phyloP scores from a whole-genome alignment of 2,113 vertebrate species.

The Ibidorhyncha struthersii region DNA sequence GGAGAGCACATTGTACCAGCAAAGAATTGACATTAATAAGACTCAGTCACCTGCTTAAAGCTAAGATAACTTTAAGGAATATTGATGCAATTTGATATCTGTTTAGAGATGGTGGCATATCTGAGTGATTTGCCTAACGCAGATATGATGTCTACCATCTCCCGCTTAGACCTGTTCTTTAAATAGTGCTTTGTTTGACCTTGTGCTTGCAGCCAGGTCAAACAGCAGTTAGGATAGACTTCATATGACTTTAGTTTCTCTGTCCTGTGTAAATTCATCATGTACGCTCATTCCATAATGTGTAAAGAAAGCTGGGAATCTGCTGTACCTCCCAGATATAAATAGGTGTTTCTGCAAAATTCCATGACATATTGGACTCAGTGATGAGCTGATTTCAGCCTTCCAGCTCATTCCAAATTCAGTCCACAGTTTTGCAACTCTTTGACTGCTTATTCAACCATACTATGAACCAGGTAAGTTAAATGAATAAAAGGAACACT shows the following conservation, averaged over 20 bases:
- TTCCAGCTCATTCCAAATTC: background rate
- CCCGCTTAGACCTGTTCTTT: background rate
- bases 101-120: background rate
- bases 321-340: background rate
- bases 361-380: background rate
- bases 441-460: background rate
- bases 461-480: background rate
- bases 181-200: background rate
- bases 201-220: background rate
- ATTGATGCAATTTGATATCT: background rate
- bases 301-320: background rate
- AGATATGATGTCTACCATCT: background rate
- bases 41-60: background rate
- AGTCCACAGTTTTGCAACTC: fast-evolving
- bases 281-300: fast-evolving
- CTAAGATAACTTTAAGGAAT: background rate
- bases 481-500: background rate
- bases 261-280: fast-evolving
- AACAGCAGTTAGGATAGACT: background rate
- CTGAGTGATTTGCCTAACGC: background rate
- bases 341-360: background rate
- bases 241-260: background rate
- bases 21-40: background rate
- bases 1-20: background rate
- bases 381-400: background rate